A percentile compares a stretch with the other conserved stretches of the same genome.
phyloP scores from a whole-genome alignment of 2,888 invertebrate species.

The Dexiosoma caninum region DNA sequence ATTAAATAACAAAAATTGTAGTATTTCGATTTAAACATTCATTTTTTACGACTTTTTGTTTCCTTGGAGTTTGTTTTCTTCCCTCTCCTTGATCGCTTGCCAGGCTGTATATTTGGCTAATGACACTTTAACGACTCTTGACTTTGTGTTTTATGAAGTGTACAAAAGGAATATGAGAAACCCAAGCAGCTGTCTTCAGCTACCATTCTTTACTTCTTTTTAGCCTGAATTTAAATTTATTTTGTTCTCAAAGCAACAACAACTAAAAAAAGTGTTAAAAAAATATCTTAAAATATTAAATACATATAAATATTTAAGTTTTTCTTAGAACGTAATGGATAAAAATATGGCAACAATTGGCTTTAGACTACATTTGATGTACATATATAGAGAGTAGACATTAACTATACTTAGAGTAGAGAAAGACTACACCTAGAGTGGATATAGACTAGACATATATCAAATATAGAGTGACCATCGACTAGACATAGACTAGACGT shows the following conservation, averaged over 20 bases:
- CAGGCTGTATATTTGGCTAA: conserved; percentile 60
- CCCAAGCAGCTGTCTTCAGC: conserved; percentile 38
- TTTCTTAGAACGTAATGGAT: not conserved
- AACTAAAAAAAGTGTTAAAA: not conserved
- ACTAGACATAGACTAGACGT: too few species aligned
- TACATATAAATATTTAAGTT: too few species aligned
- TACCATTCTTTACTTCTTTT: not conserved
- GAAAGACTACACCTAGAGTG: too few species aligned
- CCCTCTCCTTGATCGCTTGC: not conserved
- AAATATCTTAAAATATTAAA: too few species aligned
- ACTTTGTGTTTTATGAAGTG: conserved; percentile 63
- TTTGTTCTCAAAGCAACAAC: not conserved
- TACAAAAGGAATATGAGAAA: conserved; percentile 46
- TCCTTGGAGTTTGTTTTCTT: conserved; percentile 39
- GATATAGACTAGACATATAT: too few species aligned
- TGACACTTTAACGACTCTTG: conserved; percentile 67
- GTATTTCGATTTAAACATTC: conserved; percentile 43
- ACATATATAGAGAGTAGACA: too few species aligned
- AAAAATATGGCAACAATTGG: too few species aligned
- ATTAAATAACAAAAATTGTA: not conserved
- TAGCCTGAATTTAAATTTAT: conserved; percentile 27
- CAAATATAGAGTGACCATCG: too few species aligned
- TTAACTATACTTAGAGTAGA: too few species aligned
- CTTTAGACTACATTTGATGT: too few species aligned
- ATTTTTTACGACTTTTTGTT: conserved; percentile 53